Conservation (phyloP, 1,140 invertebrate species). For the Calephelis nemesis region DNA sequence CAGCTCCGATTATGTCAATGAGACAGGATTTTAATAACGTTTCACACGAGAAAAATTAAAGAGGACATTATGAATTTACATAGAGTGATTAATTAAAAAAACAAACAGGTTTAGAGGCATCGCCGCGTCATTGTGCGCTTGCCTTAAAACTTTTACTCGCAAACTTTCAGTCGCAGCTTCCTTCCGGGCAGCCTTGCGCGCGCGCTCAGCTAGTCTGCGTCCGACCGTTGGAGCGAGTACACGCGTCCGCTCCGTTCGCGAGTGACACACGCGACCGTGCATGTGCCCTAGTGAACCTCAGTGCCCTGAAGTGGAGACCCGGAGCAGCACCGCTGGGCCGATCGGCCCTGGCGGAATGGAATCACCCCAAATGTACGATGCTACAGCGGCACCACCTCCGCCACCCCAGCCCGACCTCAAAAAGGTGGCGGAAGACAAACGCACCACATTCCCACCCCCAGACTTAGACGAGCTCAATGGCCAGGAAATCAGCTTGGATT, state of each 20-base stretch:
- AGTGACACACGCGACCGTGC: constrained; percentile 53
- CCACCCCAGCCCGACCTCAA: constrained; percentile 77
- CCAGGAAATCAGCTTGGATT: constrained; percentile 92
- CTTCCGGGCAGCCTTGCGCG: constrained; percentile 69
- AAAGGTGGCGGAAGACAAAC: constrained; percentile 67
- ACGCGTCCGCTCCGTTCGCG: constrained; percentile 45
- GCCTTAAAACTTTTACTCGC: constrained; percentile 64
- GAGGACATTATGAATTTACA: constrained; percentile 9
- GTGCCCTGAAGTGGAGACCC: constrained; percentile 74
- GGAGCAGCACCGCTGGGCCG: constrained; percentile 68
- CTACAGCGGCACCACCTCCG: constrained; percentile 74
- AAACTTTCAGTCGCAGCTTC: constrained; percentile 69
- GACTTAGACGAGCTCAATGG: constrained; percentile 92
- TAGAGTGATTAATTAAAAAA: constrained; percentile 11
- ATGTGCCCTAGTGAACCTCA: constrained; percentile 66
- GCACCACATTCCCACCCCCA: constrained; percentile 84
- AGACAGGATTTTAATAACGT: not conserved
- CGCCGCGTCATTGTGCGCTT: constrained; percentile 33
- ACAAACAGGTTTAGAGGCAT: constrained; percentile 15
- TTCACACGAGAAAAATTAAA: constrained; percentile 9
- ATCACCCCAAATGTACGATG: constrained; percentile 87
- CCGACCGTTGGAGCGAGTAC: constrained; percentile 54
- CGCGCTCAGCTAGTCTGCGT: constrained; percentile 59
- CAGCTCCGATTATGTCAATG: constrained; percentile 8
- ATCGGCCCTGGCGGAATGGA: constrained; percentile 81